Evolutionary conservation across 2,888 invertebrate species (phyloP).

Genomic region (Agelastica alni): DNA sequence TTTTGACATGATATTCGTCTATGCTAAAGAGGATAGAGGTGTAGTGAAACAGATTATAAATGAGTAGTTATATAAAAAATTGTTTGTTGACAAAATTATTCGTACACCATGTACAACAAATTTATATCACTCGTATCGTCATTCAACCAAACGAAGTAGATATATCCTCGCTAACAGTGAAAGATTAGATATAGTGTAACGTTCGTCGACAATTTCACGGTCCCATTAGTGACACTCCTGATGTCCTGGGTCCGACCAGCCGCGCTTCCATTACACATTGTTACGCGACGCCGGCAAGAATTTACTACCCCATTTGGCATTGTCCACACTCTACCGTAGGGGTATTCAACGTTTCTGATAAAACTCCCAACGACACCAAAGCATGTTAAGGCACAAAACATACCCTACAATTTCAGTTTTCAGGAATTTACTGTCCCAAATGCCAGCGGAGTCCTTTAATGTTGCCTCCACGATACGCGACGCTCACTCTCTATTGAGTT

Average conservation of each 20-base stretch:
- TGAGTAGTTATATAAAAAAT: too few relatives aligned
- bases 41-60: too few relatives aligned
- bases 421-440: constrained; percentile 36
- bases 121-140: constrained; percentile 1
- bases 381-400: constrained; percentile 37
- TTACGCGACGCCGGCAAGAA: constrained; percentile 42
- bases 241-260: constrained; percentile 42
- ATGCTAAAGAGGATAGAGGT: too few relatives aligned
- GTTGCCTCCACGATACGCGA: constrained; percentile 30
- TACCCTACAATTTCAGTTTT: constrained; percentile 31
- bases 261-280: constrained; percentile 43
- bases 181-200: constrained; percentile 38
- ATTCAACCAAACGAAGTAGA: constrained; percentile 12
- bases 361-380: constrained; percentile 36
- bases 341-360: constrained; percentile 40
- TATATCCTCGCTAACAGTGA: too few relatives aligned
- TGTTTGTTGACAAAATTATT: too few relatives aligned
- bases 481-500: constrained; percentile 31
- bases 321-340: constrained; percentile 42
- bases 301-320: constrained; percentile 47
- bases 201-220: constrained; percentile 41
- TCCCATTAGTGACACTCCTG: constrained; percentile 43
- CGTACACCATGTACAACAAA: neutral
- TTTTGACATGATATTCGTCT: constrained; percentile 47
- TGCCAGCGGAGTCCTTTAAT: constrained; percentile 34